These are phyloP conservation scores for Myotis davidii DNA, from an alignment of 2,113 vertebrate genomes.

Conservation along the genomic window DNA sequence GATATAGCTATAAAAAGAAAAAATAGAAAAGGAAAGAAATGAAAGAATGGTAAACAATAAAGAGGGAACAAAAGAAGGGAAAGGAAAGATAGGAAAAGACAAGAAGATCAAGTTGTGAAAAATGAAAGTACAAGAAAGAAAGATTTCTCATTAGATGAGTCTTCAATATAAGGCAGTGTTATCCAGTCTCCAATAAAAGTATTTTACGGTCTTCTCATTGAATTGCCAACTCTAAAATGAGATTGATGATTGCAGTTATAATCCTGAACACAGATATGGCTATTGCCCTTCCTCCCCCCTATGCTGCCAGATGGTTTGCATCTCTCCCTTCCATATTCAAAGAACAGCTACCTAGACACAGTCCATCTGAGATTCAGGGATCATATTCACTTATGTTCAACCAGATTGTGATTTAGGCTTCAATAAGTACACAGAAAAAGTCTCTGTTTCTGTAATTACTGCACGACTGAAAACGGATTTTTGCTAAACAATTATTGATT, in stretches of 20 bases:
- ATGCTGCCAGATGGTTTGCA: not conserved
- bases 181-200: not conserved
- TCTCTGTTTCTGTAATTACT: not conserved
- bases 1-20: constrained; percentile 68
- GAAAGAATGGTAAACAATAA: not conserved
- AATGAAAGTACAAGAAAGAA: not conserved
- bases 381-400: not conserved
- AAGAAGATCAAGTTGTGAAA: not conserved
- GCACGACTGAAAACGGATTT: not conserved
- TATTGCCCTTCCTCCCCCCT: not conserved
- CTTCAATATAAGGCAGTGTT: not conserved
- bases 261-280: not conserved
- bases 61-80: not conserved
- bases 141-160: not conserved
- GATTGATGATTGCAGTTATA: not conserved
- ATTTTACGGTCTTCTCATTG: too few species aligned
- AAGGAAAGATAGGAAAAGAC: not conserved
- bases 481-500: not conserved
- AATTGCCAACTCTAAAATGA: not conserved
- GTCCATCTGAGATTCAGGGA: not conserved
- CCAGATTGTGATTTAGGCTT: not conserved
- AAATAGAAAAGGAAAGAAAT: not conserved
- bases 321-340: not conserved
- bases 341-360: not conserved
- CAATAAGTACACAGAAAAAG: not conserved